A percentile compares a stretch with the other conserved stretches of the same genome.
phyloP scores from a whole-genome alignment of 2,797 vertebrate genomes.

The Chiloscyllium punctatum region DNA sequence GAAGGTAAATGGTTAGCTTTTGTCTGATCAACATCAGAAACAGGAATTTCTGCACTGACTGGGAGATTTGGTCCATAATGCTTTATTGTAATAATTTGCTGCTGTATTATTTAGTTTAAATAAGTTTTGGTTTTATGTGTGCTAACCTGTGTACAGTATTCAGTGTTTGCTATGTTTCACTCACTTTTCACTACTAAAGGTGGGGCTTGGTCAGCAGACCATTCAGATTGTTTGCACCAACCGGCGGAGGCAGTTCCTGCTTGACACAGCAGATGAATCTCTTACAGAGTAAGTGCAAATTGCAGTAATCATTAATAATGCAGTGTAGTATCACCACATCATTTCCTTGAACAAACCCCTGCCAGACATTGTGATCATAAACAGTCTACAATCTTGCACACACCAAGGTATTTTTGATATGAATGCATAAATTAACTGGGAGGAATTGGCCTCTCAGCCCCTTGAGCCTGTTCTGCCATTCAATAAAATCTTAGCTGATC shows the following conservation, averaged over 20 bases:
- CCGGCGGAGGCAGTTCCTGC: conserved; percentile 85
- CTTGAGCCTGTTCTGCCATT: too few relatives aligned
- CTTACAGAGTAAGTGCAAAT: conserved; percentile 74
- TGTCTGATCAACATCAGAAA: too few relatives aligned
- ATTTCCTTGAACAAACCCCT: too few relatives aligned
- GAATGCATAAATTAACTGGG: too few relatives aligned
- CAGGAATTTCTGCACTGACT: too few relatives aligned
- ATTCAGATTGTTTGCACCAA: conserved; percentile 88
- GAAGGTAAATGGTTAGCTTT: too few relatives aligned
- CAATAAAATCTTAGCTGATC: too few relatives aligned
- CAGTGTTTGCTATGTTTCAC: not conserved
- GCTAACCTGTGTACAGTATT: too few relatives aligned
- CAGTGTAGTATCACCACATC: too few relatives aligned
- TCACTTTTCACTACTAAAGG: conserved; percentile 56
- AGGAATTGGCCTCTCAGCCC: too few relatives aligned
- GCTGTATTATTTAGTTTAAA: not conserved
- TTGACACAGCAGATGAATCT: conserved; percentile 79
- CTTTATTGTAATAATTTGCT: not conserved
- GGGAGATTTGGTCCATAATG: too few relatives aligned
- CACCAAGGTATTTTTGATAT: not conserved
- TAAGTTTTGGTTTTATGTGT: not conserved
- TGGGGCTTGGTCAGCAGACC: conserved; percentile 87
- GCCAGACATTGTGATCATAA: not conserved
- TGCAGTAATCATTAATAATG: not conserved
- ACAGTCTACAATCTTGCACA: not conserved